Evolutionary conservation across 2,888 invertebrate genomes (phyloP), one percentile per base, ranked within the genome.

Genomic region (Branchellion lobata): DNA sequence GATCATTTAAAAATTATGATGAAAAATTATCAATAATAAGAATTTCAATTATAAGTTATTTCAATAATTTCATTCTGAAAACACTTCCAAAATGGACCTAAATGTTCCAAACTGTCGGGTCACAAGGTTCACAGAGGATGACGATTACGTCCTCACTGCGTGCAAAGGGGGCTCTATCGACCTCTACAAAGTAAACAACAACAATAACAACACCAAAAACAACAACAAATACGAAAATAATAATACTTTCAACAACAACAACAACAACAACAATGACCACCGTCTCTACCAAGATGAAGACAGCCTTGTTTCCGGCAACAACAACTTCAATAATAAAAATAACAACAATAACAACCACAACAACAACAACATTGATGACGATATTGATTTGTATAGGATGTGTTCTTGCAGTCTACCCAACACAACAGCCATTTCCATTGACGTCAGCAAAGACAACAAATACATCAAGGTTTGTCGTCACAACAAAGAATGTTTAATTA

Each of bases 381-480:
- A 29, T 29, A 53, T 82, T 0, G 79, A 83, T 31, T 84, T 88
- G 36, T 83, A 83, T 36, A 83, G 87, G 40, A 82, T 84, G 3
- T 86, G 86, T 8, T 87, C 85, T 83, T 87, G 87, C 81, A 87
- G 86, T 79, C 86, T 85, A 27, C 85, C 87, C 40, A 84, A 86
- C 18, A 85, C 85, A 79, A 85, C 85, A 81, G 86, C 87, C 51
- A 84, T 85, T 34, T 86, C 86, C 82, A 84, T 87, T 82, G 88
- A 88, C 82, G 88, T 87, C 84, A 86, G 87, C n/a, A 85, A 86
- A 3, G 87, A 87, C 81, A 84, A 86, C 68, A 84, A 85, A 53
- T 85, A 84, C 80, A 84, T 88, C 29, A 84, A 85, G 84, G 87
- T 87, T 82, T 80, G 85, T 80, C 24, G n/a, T n/a, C n/a, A n/a